Evolutionary conservation across 1,140 invertebrate genomes (phyloP), one percentile per base, ranked within the genome.

Genomic region (Theocolax elegans): DNA sequence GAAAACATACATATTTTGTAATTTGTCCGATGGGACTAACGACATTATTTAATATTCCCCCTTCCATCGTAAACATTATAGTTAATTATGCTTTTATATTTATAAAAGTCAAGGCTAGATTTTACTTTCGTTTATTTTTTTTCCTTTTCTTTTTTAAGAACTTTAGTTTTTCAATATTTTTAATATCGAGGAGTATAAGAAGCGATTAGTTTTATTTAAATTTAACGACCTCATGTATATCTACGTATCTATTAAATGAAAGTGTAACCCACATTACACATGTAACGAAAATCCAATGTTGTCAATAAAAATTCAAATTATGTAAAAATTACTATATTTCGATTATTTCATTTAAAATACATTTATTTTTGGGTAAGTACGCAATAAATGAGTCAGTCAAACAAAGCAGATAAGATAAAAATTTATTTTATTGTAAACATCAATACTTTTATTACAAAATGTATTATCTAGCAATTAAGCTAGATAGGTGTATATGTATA

Each of bases 201-300:
- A 38, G 29, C 7, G 35, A 35, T 23, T 23, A 7, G 2, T 54
- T 31, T 60, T n/a, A 46, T 29, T 44, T 46, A 15, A 44, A 58
- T 58, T 60, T 60, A 27, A 46, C 17, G 77, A 77, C 75, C 76
- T 81, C 77, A 80, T 78, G 77, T 67, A 67, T 76, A 80, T 77
- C 76, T 75, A 79, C 69, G 74, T 80, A 77, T 75, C 72, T 74
- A 77, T 75, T 72, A 75, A 80, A 75, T 72, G 74, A 80, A 72
- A 71, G 79, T 80, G 79, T 80, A 80, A 79, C 62, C 56, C 73
- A n/a, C n/a, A 76, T 79, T 80, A 79, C 79, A 79, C 75, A 78
- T 81, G 77, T 79, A 80, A 82, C 72, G 77, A 77, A 79, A 82
- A 82, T 80, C 75, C 79, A 80, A 81, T 81, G 79, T 82, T 81